Conservation (phyloP, 2,797 vertebrate genomes). For the Bryconaethiops microstoma region DNA sequence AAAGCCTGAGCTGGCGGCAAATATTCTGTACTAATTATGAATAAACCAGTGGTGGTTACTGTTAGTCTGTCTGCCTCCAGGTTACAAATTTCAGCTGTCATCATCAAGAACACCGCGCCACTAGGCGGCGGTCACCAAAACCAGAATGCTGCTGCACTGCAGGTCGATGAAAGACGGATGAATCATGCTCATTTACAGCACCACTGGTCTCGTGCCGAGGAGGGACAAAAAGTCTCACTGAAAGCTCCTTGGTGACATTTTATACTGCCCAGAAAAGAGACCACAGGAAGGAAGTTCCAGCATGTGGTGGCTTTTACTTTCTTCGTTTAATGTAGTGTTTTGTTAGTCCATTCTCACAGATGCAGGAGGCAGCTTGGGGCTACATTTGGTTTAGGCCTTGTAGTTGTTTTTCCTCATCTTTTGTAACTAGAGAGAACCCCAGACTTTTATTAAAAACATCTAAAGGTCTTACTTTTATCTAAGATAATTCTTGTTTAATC, state of each 20-base stretch:
- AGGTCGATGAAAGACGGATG: constrained; percentile 8
- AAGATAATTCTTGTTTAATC: constrained; percentile 23
- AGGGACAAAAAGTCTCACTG: not conserved
- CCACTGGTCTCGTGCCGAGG: constrained; percentile 9
- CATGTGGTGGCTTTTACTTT: constrained; percentile 50
- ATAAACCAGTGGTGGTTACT: not conserved
- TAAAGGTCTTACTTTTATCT: constrained; percentile 23
- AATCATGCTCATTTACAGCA: not conserved
- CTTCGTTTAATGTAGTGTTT: constrained; percentile 50
- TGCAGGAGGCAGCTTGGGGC: constrained; percentile 4
- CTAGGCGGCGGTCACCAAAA: constrained; percentile 48
- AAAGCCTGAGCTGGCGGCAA: not conserved
- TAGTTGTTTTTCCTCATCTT: constrained; percentile 15
- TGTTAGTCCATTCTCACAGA: constrained; percentile 43
- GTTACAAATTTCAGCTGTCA: not conserved
- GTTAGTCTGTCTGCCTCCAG: not conserved
- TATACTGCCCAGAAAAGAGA: constrained; percentile 27
- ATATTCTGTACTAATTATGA: not conserved
- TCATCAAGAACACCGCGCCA: constrained; percentile 24
- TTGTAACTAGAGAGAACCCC: constrained; percentile 17
- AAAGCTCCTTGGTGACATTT: constrained; percentile 35
- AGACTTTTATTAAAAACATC: not conserved
- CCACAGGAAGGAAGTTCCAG: constrained; percentile 62
- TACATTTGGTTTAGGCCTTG: constrained; percentile 18
- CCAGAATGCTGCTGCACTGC: not conserved